phyloP scores from a whole-genome alignment of 2,113 vertebrate genomes.

The Brachirus orientalis region DNA sequence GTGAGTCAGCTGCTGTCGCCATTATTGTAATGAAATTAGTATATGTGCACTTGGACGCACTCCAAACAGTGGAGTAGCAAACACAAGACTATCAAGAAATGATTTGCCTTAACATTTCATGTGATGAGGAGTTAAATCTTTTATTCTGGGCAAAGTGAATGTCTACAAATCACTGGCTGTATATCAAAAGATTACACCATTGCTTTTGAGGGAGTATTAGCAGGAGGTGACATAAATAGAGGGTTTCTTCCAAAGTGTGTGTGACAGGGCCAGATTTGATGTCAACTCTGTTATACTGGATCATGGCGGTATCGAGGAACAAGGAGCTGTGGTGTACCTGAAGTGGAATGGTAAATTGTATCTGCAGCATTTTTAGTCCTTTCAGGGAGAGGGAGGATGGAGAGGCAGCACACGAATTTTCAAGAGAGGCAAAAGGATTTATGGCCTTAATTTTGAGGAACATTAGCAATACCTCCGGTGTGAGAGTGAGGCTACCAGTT shows the following conservation, averaged over 20 bases:
- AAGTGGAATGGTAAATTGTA: neutral
- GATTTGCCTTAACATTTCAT: neutral
- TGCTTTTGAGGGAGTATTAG: neutral
- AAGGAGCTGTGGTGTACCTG: neutral
- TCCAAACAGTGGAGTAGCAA: neutral
- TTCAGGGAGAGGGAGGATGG: neutral
- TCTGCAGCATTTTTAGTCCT: neutral
- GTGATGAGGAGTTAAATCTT: neutral
- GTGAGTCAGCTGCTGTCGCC: slow-evolving; percentile 61
- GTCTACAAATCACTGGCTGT: neutral
- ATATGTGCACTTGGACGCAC: slow-evolving; percentile 31
- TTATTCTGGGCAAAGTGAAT: neutral
- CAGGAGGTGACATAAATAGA: no score
- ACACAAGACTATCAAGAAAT: no score
- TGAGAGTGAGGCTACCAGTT: neutral
- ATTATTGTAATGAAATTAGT: slow-evolving; percentile 73
- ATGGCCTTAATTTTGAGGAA: slow-evolving; percentile 35
- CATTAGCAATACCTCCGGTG: slow-evolving; percentile 5
- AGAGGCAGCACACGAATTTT: slow-evolving; percentile 1
- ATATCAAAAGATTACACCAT: neutral
- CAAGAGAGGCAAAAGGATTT: slow-evolving; percentile 13
- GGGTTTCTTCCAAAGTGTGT: no score
- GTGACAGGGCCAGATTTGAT: neutral
- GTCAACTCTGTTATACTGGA: neutral
- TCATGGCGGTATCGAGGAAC: no score